Base-by-base conservation (phyloP, 2,113 vertebrate genomes). In the Dunckerocampus dactyliophorus region DNA sequence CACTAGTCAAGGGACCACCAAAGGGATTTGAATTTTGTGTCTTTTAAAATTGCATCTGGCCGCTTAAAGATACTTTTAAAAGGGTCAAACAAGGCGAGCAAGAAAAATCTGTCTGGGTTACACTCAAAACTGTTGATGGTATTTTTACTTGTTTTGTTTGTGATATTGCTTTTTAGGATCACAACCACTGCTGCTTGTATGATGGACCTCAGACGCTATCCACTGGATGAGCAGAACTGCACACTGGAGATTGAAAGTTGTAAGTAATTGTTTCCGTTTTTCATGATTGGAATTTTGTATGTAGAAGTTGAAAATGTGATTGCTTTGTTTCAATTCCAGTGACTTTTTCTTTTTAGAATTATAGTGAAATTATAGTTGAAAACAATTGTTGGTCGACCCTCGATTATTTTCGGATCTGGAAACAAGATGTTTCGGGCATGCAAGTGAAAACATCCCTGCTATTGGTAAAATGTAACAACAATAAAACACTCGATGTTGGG, bases 121-220 rank as follows among this genome's bases (percentile, higher is more conserved):
- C 22, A n/a, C 9, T 9, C n/a, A 20, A 49, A 49, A 17, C 9
- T 12, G 11, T 19, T 49, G 4, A 14, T 20, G 11, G 8, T 49
- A 10, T 21, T 17, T 49, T 49, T 49, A 21, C 39, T 43, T 12
- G 39, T 28, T 16, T 47, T 71, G 5, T 46, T 15, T 58, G 5
- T 53, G 22, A 3, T 53, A 0, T 58, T 61, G 88, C 75, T 47
- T 87, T 84, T 57, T 82, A 98, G 96, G 85, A 98, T 98, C 75
- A 98, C 96, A 3, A 98, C 96, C 58, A 98, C 96, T 1, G 96
- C 96, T 74, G 96, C 96, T 53, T 98, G 96, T 62, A 98, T 98
- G 96, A 98, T 98, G 96, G 96, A 98, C 81, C 89, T 98, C 20
- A 88, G 96, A 67, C 85, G 95, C 60, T 98, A 98, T 58, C 96